Conservation (phyloP, 2,888 invertebrate species). For the Trisateles emortualis region DNA sequence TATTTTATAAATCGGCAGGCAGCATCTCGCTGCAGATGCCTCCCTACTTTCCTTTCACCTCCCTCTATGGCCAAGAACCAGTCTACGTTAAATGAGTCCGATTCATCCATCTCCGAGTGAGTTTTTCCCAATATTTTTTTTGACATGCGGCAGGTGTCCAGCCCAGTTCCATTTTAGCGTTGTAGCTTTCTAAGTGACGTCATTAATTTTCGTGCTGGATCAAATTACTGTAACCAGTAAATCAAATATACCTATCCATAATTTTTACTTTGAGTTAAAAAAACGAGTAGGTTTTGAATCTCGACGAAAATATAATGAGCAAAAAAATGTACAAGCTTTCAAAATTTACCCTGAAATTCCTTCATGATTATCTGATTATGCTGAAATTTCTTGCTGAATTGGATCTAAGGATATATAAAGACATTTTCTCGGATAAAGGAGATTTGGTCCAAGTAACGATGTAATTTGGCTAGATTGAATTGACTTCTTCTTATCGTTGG, state of each 20-base stretch:
- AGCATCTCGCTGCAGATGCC: too few species aligned
- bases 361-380: conserved; percentile 2
- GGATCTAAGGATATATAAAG: neutral
- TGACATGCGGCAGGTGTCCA: too few species aligned
- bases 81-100: too few species aligned
- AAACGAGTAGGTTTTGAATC: neutral
- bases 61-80: too few species aligned
- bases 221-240: too few species aligned
- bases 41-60: too few species aligned
- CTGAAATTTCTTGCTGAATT: neutral
- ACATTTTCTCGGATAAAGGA: neutral
- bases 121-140: too few species aligned
- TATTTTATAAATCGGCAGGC: too few species aligned
- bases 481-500: neutral
- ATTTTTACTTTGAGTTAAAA: neutral
- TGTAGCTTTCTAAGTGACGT: too few species aligned
- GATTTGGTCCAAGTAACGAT: conserved; percentile 1
- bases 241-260: neutral
- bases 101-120: too few species aligned
- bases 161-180: too few species aligned
- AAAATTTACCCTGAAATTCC: conserved; percentile 1
- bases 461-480: neutral
- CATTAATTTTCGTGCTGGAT: too few species aligned
- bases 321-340: neutral
- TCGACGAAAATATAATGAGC: conserved; percentile 2